A percentile compares a stretch with the other conserved stretches of the same genome.
phyloP scores from a whole-genome alignment of 2,113 vertebrate genomes.

The Cynopterus brachyotis region DNA sequence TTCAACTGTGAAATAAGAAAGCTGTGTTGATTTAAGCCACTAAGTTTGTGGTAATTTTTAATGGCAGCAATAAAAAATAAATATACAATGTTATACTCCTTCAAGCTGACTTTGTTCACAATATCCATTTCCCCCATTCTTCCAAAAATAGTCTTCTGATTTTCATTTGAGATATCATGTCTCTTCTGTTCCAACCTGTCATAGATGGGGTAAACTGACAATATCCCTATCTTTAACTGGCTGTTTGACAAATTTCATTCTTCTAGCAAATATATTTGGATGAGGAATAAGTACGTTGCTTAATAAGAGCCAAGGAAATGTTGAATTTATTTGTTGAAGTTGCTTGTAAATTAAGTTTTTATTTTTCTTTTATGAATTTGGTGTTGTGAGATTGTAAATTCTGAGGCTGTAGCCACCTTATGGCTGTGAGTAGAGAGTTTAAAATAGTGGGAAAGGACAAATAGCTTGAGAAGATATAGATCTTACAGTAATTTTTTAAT shows the following conservation, averaged over 20 bases:
- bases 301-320: neutral
- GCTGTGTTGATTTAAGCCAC: neutral
- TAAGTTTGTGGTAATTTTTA: neutral
- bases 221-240: neutral
- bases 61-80: neutral
- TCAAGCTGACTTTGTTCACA: neutral
- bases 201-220: neutral
- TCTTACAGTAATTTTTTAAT: neutral
- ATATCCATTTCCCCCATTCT: neutral
- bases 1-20: neutral
- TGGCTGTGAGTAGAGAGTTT: neutral
- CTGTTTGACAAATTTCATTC: neutral
- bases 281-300: neutral
- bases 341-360: neutral
- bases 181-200: neutral
- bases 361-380: neutral
- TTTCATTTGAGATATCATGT: neutral
- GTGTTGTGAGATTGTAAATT: neutral
- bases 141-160: neutral
- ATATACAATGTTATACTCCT: neutral
- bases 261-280: neutral
- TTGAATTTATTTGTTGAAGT: neutral
- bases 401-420: neutral
- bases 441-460: neutral
- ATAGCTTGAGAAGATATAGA: neutral